Conservation (phyloP, 2,888 invertebrate genomes). For the Hylaea fasciaria region DNA sequence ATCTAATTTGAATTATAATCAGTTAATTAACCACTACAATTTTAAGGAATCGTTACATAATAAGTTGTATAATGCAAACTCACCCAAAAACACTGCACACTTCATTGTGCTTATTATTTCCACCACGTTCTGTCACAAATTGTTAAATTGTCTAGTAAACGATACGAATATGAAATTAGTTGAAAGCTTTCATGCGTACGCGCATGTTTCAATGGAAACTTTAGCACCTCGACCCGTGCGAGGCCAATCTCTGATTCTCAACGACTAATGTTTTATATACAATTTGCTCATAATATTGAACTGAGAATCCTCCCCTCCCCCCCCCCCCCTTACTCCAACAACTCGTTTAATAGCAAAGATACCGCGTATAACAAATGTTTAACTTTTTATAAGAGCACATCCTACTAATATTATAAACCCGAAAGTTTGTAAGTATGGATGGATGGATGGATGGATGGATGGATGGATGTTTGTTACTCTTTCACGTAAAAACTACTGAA, state of each 20-base stretch:
- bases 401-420: too few species aligned
- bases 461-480: too few species aligned
- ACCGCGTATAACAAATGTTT: too few species aligned
- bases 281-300: conserved; percentile 21
- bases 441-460: too few species aligned
- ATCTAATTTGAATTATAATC: too few species aligned
- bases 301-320: conserved; percentile 9
- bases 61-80: too few species aligned
- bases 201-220: background rate
- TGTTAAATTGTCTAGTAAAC: background rate
- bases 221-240: conserved; percentile 13
- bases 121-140: background rate
- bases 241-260: conserved; percentile 2
- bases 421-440: too few species aligned
- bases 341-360: conserved; percentile 4
- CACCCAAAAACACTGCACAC: conserved; percentile 7
- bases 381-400: too few species aligned
- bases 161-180: background rate
- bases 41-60: too few species aligned
- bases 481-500: too few species aligned
- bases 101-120: conserved; percentile 12
- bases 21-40: too few species aligned
- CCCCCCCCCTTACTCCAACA: background rate
- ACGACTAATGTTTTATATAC: conserved; percentile 15
- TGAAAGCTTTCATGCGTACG: background rate